Conservation (phyloP, 2,888 invertebrate genomes). For the Osedax frankpressi region DNA sequence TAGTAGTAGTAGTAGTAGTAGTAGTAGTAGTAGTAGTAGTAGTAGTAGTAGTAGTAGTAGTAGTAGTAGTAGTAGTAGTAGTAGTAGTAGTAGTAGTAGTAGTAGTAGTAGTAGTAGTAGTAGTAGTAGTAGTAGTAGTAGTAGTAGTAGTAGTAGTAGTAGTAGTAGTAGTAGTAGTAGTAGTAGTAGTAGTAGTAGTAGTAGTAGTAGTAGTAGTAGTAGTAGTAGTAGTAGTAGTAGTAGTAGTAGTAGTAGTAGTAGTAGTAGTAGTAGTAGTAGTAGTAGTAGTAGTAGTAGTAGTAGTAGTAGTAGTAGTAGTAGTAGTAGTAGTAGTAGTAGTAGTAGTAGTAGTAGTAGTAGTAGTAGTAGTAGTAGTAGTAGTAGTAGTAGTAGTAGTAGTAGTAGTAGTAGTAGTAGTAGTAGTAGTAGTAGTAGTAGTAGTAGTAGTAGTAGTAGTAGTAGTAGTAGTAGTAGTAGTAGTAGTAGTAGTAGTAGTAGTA, state of each 20-base stretch:
- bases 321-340: conserved; percentile 1
- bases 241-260: neutral
- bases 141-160: neutral
- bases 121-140: conserved; percentile 19
- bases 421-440: conserved; percentile 1
- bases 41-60: neutral
- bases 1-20: conserved; percentile 20
- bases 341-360: conserved; percentile 10
- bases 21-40: neutral
- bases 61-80: conserved; percentile 20
- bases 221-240: conserved; percentile 12
- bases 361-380: neutral
- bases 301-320: neutral
- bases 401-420: conserved; percentile 1
- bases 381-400: neutral
- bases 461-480: conserved; percentile 1
- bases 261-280: conserved; percentile 10
- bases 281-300: conserved; percentile 7
- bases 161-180: neutral
- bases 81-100: neutral
- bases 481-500: conserved; percentile 1
- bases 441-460: conserved; percentile 1
- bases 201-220: conserved; percentile 9
- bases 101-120: neutral
- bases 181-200: neutral